Evolutionary conservation across 2,888 invertebrate genomes (phyloP), one percentile per base, ranked within the genome.

Genomic region (Drosophila neonasuta): DNA sequence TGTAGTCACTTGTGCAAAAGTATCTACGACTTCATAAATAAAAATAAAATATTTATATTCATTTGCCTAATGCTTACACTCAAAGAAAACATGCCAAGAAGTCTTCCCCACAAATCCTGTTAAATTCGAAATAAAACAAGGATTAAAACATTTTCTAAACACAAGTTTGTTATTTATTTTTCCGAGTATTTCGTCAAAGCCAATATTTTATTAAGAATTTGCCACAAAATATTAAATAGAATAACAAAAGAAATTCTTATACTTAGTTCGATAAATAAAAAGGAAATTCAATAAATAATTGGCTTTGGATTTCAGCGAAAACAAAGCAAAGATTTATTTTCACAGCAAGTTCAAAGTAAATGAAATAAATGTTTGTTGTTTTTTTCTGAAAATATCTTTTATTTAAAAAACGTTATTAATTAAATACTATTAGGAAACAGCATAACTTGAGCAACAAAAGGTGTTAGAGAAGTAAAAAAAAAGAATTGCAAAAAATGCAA

Each of bases 31-130:
- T 55, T 58, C 24, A 58, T 58, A 74, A 74, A 61, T 65, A 13
- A 29, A 10, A 3, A 49, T 68, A 36, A 67, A 54, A 57, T 71
- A 67, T 60, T 60, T 50, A 34, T 50, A 52, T 57, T 30, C 36
- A 45, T 63, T 63, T 63, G 24, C n/a, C 13, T 45, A 41, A 63
- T 63, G 36, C 39, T 0, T 44, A 34, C 44, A 32, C 54, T 55
- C 24, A 15, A 9, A 13, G 10, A 44, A 32, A 54, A 20, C 11
- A 36, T n/a, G 36, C 13, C 41, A 15, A 29, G 15, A 15, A 9
- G 30, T 30, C n/a, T 24, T 24, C 6, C 11, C 8, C 15, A 41
- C 20, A 44, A 20, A 17, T 50, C 7, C 13, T 24, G 24, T 24
- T 24, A 24, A 24, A 24, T 24, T 24, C 24, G 24, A 24, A 24